phyloP scores from a whole-genome alignment of 2,797 vertebrate genomes.

The Hoplostethus mediterraneus region DNA sequence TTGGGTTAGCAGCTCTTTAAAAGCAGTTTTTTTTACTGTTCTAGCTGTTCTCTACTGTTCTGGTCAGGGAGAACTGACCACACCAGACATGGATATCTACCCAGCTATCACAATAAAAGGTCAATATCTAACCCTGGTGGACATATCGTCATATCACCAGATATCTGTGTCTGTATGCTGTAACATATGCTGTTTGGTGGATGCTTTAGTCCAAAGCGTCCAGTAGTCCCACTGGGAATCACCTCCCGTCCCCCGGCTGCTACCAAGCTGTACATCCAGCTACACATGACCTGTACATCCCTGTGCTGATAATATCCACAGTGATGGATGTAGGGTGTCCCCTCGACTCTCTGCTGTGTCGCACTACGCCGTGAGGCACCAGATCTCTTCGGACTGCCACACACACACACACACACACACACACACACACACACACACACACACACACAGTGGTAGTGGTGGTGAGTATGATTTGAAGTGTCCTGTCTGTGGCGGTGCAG shows the following conservation, averaged over 20 bases:
- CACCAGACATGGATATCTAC: no score
- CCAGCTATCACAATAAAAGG: no score
- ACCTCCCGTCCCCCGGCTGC: not conserved
- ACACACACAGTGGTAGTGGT: conserved; percentile 47
- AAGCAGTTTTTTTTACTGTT: no score
- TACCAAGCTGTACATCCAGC: not conserved
- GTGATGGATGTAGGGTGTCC: conserved; percentile 64
- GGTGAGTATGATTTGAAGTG: conserved; percentile 77
- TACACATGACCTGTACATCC: conserved; percentile 28
- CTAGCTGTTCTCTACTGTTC: no score
- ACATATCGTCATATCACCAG: no score
- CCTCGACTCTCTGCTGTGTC: conserved; percentile 51
- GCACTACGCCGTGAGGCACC: conserved; percentile 33
- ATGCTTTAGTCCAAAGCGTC: no score
- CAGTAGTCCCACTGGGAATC: no score
- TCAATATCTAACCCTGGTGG: no score
- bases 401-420: conserved; percentile 33
- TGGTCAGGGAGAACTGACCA: no score
- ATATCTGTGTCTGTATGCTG: no score
- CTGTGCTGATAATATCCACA: conserved; percentile 54
- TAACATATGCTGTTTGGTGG: no score
- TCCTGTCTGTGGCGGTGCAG: conserved; percentile 78
- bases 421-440: conserved; percentile 14
- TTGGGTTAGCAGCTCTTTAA: no score
- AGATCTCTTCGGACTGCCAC: conserved; percentile 54